A percentile compares a stretch with the other conserved stretches of the same genome.
phyloP scores from a whole-genome alignment of 2,888 invertebrate species.

The Hyposoter didymator region DNA sequence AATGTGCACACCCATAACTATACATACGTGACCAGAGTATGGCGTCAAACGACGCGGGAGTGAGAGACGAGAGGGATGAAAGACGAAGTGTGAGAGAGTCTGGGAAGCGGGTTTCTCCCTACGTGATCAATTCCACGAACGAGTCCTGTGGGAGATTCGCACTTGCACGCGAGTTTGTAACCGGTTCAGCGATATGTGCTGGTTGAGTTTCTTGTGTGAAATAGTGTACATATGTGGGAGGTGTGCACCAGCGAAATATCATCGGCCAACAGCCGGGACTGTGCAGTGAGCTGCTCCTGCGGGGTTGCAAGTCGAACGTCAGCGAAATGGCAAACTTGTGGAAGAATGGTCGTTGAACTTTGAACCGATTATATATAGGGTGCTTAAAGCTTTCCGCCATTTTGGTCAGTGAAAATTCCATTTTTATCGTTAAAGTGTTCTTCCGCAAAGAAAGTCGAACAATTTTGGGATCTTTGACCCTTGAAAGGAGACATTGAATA shows the following conservation, averaged over 20 bases:
- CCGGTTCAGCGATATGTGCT: constrained; percentile 42
- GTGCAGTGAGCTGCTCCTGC: constrained; percentile 33
- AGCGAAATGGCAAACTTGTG: constrained; percentile 71
- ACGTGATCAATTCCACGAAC: constrained; percentile 69
- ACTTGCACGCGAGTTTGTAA: constrained; percentile 62
- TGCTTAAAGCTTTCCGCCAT: constrained; percentile 46
- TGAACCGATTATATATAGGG: constrained; percentile 68
- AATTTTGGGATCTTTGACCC: background rate
- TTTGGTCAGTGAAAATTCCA: constrained; percentile 1
- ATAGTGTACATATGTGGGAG: constrained; percentile 1
- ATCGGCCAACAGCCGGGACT: constrained; percentile 60
- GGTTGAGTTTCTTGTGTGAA: background rate
- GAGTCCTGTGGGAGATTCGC: constrained; percentile 68
- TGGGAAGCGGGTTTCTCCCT: constrained; percentile 58
- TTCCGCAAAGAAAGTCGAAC: background rate
- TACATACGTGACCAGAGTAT: constrained; percentile 5
- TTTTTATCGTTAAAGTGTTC: background rate
- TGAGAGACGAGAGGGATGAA: constrained; percentile 8
- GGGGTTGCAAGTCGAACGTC: constrained; percentile 67
- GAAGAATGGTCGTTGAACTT: constrained; percentile 71
- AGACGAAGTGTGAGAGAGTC: constrained; percentile 38
- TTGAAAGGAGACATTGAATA: background rate
- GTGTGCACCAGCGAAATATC: constrained; percentile 68
- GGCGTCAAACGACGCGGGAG: constrained; percentile 30
- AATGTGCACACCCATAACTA: constrained; percentile 4